A percentile compares a stretch with the other conserved stretches of the same genome.
Conservation (phyloP, 2,888 invertebrate genomes). For the Lymantria dispar region DNA sequence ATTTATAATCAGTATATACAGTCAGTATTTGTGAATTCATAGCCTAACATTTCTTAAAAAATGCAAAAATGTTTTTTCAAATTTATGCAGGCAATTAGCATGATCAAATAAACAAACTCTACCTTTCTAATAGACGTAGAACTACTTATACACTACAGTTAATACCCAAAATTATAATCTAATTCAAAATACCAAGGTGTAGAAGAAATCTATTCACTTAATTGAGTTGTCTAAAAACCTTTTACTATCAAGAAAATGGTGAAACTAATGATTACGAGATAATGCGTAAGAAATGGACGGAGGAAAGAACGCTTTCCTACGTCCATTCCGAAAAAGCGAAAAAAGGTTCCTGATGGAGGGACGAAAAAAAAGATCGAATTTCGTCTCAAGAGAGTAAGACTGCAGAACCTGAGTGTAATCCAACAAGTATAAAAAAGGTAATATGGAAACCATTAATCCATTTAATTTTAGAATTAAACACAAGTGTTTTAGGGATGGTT, state of each 20-base stretch:
- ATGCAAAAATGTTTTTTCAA: no score
- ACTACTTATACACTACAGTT: no score
- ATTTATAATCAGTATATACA: no score
- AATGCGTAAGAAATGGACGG: constrained; percentile 76
- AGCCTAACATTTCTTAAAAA: no score
- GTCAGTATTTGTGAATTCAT: no score
- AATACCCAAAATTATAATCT: no score
- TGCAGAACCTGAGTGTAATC: constrained; percentile 66
- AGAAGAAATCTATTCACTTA: constrained; percentile 50
- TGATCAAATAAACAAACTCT: no score
- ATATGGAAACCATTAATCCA: constrained; percentile 11
- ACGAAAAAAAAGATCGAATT: constrained; percentile 77
- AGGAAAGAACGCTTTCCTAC: constrained; percentile 69
- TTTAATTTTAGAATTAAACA: constrained; percentile 24
- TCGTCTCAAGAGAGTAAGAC: constrained; percentile 80
- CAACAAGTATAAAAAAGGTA: constrained; percentile 39
- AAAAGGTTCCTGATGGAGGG: constrained; percentile 73
- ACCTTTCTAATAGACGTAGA: no score
- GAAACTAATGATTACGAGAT: constrained; percentile 77
- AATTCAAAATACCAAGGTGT: constrained; percentile 28
- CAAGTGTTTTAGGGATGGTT: constrained; percentile 27
- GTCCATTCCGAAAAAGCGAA: constrained; percentile 76
- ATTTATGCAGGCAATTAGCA: no score
- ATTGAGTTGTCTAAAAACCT: constrained; percentile 67
- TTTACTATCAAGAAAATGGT: constrained; percentile 64